A percentile compares a stretch with the other conserved stretches of the same genome.
These are phyloP conservation scores for Thereuonema tuberculata DNA, from an alignment of 1,140 invertebrate genomes.

Conservation along the genomic window DNA sequence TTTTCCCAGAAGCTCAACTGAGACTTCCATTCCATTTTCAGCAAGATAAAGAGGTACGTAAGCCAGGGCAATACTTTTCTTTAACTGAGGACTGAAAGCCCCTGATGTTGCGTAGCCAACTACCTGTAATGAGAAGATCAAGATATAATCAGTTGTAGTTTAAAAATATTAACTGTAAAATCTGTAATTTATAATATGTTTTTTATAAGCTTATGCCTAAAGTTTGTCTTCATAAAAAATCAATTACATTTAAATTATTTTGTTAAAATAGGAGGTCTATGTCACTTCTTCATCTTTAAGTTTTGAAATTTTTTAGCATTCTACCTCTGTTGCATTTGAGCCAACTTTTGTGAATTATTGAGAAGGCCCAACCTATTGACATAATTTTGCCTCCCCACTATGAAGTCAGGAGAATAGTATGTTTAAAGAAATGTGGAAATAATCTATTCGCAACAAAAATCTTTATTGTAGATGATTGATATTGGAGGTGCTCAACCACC, in stretches of 20 bases:
- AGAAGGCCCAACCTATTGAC: too few species aligned
- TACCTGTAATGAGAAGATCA: conserved; percentile 20
- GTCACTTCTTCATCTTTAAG: not conserved
- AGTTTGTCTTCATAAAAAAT: not conserved
- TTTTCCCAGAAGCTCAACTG: conserved; percentile 27
- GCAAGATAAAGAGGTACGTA: conserved; percentile 26
- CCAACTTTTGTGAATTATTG: too few species aligned
- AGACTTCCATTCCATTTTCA: conserved; percentile 20
- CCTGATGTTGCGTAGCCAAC: conserved; percentile 31
- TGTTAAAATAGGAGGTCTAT: not conserved
- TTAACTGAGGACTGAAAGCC: conserved; percentile 23
- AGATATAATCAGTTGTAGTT: not conserved
- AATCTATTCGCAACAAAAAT: too few species aligned
- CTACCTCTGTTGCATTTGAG: too few species aligned
- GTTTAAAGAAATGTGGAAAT: too few species aligned
- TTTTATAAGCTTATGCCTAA: not conserved
- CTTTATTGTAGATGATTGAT: too few species aligned
- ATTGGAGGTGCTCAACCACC: too few species aligned
- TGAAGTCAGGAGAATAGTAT: too few species aligned
- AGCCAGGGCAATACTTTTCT: conserved; percentile 25
- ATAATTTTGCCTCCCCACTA: too few species aligned
- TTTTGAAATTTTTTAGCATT: not conserved
- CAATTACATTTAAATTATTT: not conserved
- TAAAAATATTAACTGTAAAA: not conserved
- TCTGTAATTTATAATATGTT: not conserved